Evolutionary conservation across 2,888 invertebrate species (phyloP), one percentile per base, ranked within the genome.

Genomic region (Baronia brevicornis): DNA sequence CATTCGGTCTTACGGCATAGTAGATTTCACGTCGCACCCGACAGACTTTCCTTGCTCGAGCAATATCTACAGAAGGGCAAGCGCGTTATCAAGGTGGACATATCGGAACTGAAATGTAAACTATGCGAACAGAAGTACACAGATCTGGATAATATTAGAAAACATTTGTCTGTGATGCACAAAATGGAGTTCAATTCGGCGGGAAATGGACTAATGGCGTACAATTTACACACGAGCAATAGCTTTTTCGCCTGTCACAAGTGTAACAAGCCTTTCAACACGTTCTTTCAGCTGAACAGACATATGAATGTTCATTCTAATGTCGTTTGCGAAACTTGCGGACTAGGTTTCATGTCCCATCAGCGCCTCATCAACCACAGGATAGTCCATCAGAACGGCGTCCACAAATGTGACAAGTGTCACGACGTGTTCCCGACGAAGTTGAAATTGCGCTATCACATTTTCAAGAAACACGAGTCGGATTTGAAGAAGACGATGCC

Each of bases 281-380:
- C 82, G 0, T 82, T 82, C 43, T 80, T 79, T 29, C 51, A 78
- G 6, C 42, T 84, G 1, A 82, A 80, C 19, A 52, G 73, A 10
- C 84, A 84, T 40, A 84, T 84, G 82, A 84, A 84, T 23, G 80
- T 53, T 0, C 84, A 84, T 47, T 82, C 67, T 22, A 82, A 55
- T 31, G 80, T 82, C 0, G 80, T 80, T 1, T 84, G 84, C 36
- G 84, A 84, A 41, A 79, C 71, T 0, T 84, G 84, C 35, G 84
- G 84, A 0, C 43, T 78, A 3, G 78, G 84, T 0, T 84, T 84
- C 40, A 75, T 79, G 65, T 79, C 84, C 0, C 68, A 79, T 19
- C 78, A 78, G 11, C 59, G 84, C 0, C 42, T 84, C 1, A 66
- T 71, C 4, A 78, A 77, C 37, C 84, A 84, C 23, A 65, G 60